Percentiles rank a stretch among this genome's conserved stretches.
phyloP scores from a whole-genome alignment of 2,888 invertebrate species.

The Phengaris arion region DNA sequence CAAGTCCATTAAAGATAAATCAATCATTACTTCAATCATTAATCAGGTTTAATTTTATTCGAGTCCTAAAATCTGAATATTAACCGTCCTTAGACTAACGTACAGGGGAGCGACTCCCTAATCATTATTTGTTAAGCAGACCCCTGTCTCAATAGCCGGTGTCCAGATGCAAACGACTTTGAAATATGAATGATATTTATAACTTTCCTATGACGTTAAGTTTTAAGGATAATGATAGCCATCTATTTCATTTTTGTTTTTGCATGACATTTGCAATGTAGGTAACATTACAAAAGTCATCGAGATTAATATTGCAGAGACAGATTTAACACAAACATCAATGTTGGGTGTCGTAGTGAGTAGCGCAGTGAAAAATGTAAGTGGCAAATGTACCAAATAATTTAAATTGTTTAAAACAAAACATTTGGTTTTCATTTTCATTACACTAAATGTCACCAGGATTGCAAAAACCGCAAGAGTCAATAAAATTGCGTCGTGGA shows the following conservation, averaged over 20 bases:
- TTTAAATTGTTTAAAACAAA: slow-evolving; percentile 26
- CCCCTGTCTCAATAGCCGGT: slow-evolving; percentile 66
- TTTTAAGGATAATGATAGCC: slow-evolving; percentile 14
- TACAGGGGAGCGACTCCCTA: slow-evolving; percentile 44
- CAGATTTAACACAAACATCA: not conserved
- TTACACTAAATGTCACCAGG: slow-evolving; percentile 66
- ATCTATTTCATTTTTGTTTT: slow-evolving; percentile 18
- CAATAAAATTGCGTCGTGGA: slow-evolving; percentile 66
- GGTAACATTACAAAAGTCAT: not conserved
- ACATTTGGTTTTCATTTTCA: slow-evolving; percentile 66
- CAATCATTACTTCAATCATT: too few relatives aligned
- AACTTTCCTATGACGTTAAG: slow-evolving; percentile 45
- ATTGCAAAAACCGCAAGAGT: slow-evolving; percentile 72
- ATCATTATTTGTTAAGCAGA: slow-evolving; percentile 61
- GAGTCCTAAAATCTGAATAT: slow-evolving; percentile 10
- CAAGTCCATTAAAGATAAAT: not conserved
- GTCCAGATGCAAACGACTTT: slow-evolving; percentile 79
- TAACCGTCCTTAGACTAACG: slow-evolving; percentile 10
- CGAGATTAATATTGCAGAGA: not conserved
- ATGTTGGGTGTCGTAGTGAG: not conserved
- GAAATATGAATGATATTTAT: slow-evolving; percentile 78
- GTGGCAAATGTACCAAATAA: not conserved
- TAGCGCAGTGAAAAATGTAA: not conserved
- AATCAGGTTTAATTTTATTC: not conserved
- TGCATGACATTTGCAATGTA: not conserved